phyloP scores from a whole-genome alignment of 2,888 invertebrate genomes.

The Rhamnusium bicolor region DNA sequence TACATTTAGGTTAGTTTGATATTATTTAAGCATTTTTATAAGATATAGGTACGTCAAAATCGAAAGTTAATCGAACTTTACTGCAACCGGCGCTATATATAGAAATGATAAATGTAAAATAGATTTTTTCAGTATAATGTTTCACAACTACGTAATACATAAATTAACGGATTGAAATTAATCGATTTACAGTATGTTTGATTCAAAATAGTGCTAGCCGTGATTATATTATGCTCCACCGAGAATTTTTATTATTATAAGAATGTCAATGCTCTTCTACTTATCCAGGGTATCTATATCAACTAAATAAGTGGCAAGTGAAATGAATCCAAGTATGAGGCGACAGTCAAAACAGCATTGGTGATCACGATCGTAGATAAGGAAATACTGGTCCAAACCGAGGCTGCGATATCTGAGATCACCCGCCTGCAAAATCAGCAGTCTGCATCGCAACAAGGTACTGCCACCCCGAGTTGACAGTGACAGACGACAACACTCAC shows the following conservation, averaged over 20 bases:
- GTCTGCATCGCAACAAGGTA: slow-evolving; percentile 56
- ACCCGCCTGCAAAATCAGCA: slow-evolving; percentile 54
- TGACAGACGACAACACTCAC: slow-evolving; percentile 60
- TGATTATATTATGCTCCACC: neutral
- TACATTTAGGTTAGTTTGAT: too few relatives aligned
- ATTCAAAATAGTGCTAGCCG: neutral
- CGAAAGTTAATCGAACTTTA: too few relatives aligned
- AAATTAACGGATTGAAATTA: too few relatives aligned
- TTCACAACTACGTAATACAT: too few relatives aligned
- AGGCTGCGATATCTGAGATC: slow-evolving; percentile 46
- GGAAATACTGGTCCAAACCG: slow-evolving; percentile 53
- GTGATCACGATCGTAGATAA: slow-evolving; percentile 56
- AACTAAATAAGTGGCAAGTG: slow-evolving; percentile 15
- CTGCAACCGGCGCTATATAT: too few relatives aligned
- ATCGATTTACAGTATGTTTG: too few relatives aligned
- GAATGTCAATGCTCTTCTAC: neutral
- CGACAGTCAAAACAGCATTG: slow-evolving; percentile 52
- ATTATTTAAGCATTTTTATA: too few relatives aligned
- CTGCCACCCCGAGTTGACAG: slow-evolving; percentile 61
- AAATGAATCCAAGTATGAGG: slow-evolving; percentile 41
- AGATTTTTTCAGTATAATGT: too few relatives aligned
- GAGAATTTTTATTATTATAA: neutral
- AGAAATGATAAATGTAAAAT: too few relatives aligned
- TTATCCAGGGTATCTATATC: slow-evolving; percentile 21
- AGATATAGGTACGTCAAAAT: too few relatives aligned